These are phyloP conservation scores for Philonicus albiceps DNA, from an alignment of 2,888 invertebrate species.

Conservation along the genomic window DNA sequence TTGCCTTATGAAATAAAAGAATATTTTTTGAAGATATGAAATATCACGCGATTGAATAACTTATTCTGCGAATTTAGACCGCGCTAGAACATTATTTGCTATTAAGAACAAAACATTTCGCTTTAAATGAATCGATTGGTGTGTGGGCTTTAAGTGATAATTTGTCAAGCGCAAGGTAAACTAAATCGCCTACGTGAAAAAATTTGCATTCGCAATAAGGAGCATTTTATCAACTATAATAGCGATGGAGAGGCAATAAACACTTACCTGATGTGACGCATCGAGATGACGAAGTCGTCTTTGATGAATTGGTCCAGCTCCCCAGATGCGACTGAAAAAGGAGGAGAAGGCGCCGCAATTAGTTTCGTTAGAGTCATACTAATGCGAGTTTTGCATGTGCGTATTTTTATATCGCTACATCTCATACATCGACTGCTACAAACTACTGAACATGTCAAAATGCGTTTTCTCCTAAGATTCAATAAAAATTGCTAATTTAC, in stretches of 20 bases:
- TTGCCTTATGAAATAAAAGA: neutral
- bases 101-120: neutral
- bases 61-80: neutral
- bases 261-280: constrained; percentile 62
- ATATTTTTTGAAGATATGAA: neutral
- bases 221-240: neutral
- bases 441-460: constrained; percentile 18
- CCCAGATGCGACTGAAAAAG: constrained; percentile 58
- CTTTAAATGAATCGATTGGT: neutral
- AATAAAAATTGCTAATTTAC: constrained; percentile 44
- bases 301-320: constrained; percentile 62
- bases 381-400: neutral
- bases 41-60: neutral
- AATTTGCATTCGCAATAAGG: constrained; percentile 17
- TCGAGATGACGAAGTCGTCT: constrained; percentile 63
- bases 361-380: neutral
- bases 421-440: neutral
- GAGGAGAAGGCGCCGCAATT: constrained; percentile 42
- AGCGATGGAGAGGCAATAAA: neutral
- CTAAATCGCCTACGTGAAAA: neutral
- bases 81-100: neutral
- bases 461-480: constrained; percentile 33
- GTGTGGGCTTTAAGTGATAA: neutral
- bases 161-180: neutral
- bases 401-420: neutral